These are phyloP conservation scores for Rhabdomys dilectus DNA, from an alignment of 2,113 vertebrate species.

Conservation along the genomic window DNA sequence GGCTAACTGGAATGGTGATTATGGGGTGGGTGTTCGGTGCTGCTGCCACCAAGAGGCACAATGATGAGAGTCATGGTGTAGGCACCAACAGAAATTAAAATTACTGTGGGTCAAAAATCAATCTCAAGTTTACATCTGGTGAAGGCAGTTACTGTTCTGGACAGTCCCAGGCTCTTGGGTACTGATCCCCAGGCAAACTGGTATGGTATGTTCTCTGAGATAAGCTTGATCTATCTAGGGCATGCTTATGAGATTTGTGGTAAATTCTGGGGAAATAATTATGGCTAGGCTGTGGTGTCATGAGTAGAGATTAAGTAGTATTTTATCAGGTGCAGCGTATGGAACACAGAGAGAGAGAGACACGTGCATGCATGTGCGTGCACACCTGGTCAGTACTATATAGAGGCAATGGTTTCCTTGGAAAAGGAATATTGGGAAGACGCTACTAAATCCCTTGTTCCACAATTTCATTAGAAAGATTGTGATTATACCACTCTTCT, in stretches of 20 bases:
- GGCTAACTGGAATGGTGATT: background rate
- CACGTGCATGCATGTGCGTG: background rate
- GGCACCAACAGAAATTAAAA: background rate
- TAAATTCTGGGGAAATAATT: constrained; percentile 1
- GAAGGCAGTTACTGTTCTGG: background rate
- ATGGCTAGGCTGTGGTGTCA: background rate
- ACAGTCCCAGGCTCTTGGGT: background rate
- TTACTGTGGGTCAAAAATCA: background rate
- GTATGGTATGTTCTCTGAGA: background rate
- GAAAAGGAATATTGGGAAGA: constrained; percentile 3
- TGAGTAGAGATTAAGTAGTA: background rate
- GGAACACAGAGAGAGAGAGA: background rate
- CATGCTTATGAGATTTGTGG: background rate
- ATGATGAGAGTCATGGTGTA: background rate
- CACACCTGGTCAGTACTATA: background rate
- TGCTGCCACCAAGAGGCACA: background rate
- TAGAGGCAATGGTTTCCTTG: background rate
- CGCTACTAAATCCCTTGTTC: background rate
- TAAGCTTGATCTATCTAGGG: background rate
- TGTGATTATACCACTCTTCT: background rate
- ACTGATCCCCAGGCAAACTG: background rate
- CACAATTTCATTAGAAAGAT: background rate
- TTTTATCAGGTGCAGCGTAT: background rate
- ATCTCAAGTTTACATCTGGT: background rate
- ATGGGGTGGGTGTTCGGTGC: background rate